Conservation (phyloP, 1,140 invertebrate species). For the Halictus rubicundus region DNA sequence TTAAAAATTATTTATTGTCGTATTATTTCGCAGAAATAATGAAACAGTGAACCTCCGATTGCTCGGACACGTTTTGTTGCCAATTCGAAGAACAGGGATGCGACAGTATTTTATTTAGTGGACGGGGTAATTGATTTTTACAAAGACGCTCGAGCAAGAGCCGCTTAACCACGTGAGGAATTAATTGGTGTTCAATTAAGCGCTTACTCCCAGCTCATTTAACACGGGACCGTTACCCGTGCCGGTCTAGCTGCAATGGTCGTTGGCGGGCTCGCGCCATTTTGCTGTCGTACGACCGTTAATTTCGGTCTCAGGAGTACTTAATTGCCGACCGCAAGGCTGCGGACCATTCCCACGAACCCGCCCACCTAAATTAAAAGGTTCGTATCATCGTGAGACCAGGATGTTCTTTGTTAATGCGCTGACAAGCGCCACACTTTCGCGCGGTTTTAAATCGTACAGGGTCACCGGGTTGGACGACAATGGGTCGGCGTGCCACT, state of each 20-base stretch:
- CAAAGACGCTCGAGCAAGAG: not conserved
- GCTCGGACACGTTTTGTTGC: too few relatives aligned
- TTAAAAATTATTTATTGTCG: too few relatives aligned
- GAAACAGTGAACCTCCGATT: too few relatives aligned
- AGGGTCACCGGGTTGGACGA: not conserved
- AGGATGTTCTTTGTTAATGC: slow-evolving; percentile 58
- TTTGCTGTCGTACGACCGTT: not conserved
- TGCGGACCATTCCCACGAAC: not conserved
- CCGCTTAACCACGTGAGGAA: not conserved
- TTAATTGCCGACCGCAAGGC: slow-evolving; percentile 16
- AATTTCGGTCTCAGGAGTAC: slow-evolving; percentile 13
- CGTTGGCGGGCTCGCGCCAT: not conserved
- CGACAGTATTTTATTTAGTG: too few relatives aligned
- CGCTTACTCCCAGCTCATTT: slow-evolving; percentile 11
- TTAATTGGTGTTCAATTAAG: slow-evolving; percentile 32
- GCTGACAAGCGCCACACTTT: slow-evolving; percentile 21
- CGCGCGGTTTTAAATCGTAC: slow-evolving; percentile 10
- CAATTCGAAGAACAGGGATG: too few relatives aligned
- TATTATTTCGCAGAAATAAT: too few relatives aligned
- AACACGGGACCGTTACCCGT: not conserved
- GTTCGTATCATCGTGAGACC: slow-evolving; percentile 17
- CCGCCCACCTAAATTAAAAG: slow-evolving; percentile 47
- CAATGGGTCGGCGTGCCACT: too few relatives aligned
- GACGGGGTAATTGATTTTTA: not conserved
- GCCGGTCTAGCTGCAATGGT: not conserved